These are phyloP conservation scores for Melieria omissa DNA, from an alignment of 2,888 invertebrate species.

Conservation along the genomic window DNA sequence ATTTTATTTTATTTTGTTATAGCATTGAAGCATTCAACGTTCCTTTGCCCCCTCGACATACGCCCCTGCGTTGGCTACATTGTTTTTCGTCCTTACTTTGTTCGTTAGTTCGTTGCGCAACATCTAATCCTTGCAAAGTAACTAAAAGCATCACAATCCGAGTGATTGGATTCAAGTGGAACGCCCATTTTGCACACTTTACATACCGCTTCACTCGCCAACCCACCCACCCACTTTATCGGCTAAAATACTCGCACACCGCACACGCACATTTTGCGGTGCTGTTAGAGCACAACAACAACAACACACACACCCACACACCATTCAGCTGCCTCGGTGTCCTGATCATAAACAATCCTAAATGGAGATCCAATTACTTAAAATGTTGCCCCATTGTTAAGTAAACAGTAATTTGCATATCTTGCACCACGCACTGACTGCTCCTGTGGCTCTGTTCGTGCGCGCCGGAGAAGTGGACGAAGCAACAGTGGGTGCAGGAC, in stretches of 20 bases:
- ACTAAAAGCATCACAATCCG: conserved; percentile 57
- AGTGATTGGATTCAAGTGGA: conserved; percentile 59
- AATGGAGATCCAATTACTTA: conserved; percentile 68
- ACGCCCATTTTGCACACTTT: conserved; percentile 54
- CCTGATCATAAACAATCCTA: conserved; percentile 59
- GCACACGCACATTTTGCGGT: conserved; percentile 23
- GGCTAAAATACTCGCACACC: background rate
- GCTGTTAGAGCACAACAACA: conserved; percentile 3
- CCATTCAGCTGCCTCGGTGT: background rate
- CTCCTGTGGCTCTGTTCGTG: too few relatives aligned
- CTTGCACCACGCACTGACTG: conserved; percentile 36
- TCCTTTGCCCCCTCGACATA: too few relatives aligned
- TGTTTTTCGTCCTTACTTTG: too few relatives aligned
- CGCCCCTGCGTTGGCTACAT: too few relatives aligned
- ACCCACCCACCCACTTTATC: conserved; percentile 29
- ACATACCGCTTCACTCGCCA: conserved; percentile 15
- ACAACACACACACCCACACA: background rate
- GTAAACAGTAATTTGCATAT: conserved; percentile 65
- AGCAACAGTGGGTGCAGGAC: too few relatives aligned
- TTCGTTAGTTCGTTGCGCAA: conserved; percentile 7
- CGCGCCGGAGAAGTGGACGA: too few relatives aligned
- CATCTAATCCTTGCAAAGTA: conserved; percentile 41
- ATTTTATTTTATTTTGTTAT: too few relatives aligned
- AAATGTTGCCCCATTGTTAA: conserved; percentile 65
- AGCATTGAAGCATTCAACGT: too few relatives aligned